Conservation (phyloP, 2,797 vertebrate species). For the Platyrinchus mystaceus region DNA sequence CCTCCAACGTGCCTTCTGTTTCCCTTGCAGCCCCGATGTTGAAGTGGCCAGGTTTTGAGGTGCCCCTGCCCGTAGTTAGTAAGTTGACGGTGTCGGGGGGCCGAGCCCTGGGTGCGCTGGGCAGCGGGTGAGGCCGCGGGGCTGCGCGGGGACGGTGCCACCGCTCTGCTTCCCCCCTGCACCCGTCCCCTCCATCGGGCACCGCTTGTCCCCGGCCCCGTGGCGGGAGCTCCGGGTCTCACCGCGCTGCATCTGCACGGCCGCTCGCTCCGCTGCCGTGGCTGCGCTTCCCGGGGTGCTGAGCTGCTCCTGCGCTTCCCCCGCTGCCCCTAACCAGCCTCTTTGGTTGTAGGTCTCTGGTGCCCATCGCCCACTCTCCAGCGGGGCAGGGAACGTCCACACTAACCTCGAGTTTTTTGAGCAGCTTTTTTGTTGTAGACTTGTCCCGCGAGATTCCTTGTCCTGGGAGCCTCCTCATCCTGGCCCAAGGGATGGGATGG, state of each 20-base stretch:
- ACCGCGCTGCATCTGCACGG: background rate
- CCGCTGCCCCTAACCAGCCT: background rate
- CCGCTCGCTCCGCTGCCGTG: background rate
- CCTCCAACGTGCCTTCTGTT: conserved; percentile 86
- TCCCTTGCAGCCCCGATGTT: conserved; percentile 93
- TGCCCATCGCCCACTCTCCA: background rate
- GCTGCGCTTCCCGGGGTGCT: background rate
- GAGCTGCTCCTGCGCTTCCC: background rate
- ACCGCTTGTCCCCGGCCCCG: background rate
- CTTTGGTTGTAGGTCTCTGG: background rate
- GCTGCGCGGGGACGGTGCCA: conserved; percentile 4
- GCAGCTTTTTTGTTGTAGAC: conserved; percentile 47
- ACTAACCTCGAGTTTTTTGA: conserved; percentile 16
- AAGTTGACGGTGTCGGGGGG: conserved; percentile 82
- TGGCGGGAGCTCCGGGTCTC: background rate
- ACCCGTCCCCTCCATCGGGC: background rate
- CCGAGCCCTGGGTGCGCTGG: background rate
- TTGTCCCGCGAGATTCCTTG: background rate
- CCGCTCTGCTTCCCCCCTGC: conserved; percentile 16
- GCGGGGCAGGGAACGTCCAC: background rate
- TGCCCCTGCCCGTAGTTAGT: conserved; percentile 84
- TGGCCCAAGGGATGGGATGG: background rate
- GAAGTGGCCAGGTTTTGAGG: conserved; percentile 90
- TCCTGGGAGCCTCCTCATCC: background rate
- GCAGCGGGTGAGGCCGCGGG: conserved; percentile 2